Base-by-base conservation (phyloP, 2,113 vertebrate species). In the Strigops habroptila region DNA sequence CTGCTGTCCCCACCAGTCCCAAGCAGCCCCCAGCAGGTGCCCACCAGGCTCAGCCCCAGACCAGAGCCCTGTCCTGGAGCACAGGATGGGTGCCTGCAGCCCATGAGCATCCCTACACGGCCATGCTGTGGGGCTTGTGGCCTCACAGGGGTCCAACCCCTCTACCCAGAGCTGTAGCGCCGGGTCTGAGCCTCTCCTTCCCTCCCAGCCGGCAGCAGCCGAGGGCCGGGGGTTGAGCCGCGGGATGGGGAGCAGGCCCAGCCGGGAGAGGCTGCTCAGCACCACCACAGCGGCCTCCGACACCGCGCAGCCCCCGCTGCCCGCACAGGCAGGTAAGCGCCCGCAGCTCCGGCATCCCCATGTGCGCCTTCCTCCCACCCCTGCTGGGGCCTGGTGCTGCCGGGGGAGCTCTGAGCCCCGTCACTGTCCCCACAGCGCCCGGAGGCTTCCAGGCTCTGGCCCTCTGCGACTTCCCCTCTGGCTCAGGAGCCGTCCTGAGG, bases 391-490 rank as follows among this genome's bases (percentile, higher is more conserved):
- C 48, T 59, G 25, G 12, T 35, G 16, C 8, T 33, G 14, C 27
- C 2, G 1, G 37, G 6, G 12, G 3, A 9, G 6, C 22, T 7
- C 79, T n/a, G 65, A 91, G 23, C 25, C 60, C 33, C 41, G 10
- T 76, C 63, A 31, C 39, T 84, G 60, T 84, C 49, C 67, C 37
- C 19, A 2, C 96, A 98, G 98, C 43, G 62, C 69, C 33, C 16
- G 74, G 86, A 46, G 89, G 87, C n/a, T 87, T 67, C 48, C 68
- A 97, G 55, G 97, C 97, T 1, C 97, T 99, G 63, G 98, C 98
- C 67, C 97, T 99, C 60, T 97, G 96, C 24, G 95, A 98, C 94
- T 99, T 98, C 91, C 98, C 98, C 0, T 93, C 96, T 0, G 94
- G 97, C 0, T 55, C 82, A 1, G 83, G 76, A 5, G 18, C 97